Base-by-base conservation (phyloP, 2,113 vertebrate species). In the Cathartes aura region DNA sequence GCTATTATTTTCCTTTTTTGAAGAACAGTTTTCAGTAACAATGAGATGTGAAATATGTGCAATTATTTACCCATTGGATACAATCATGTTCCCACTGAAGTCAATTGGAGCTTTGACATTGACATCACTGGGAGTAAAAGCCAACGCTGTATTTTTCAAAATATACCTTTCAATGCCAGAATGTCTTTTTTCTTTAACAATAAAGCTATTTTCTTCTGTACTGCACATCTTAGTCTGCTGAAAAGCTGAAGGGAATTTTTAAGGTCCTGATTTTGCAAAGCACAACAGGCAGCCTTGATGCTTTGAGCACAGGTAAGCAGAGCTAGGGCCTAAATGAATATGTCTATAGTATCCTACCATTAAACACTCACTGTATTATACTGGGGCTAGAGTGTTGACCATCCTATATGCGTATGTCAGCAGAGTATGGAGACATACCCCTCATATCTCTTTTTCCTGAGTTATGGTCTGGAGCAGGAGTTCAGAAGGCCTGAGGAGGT, bases 11-110 rank as follows among this genome's bases (percentile, higher is more conserved):
- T 90, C 70, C 60, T 90, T 94, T 93, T 97, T 98, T 97, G 79
- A 96, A 94, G 86, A 98, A 94, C 70, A 89, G 91, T 97, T 98
- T 98, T 98, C 92, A 96, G 68, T 95, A 98, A 98, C 92, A 98
- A 97, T 92, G 96, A 84, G 90, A 93, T 94, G 89, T 94, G 96
- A 95, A 95, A 97, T 97, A 93, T 86, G 92, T 93, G 96, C 94
- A 97, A 97, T 97, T 97, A 97, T 96, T 89, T 93, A 58, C 59
- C 89, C 56, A 64, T 87, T 94, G 95, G 94, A 62, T 97, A 86
- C 76, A 94, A 72, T 91, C 83, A 32, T 81, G 42, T 91, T 97
- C 94, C 45, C 50, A 70, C 71, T 55, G 87, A 91, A 96, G 89
- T 97, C 87, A 96, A 40, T 80, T 93, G 93, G 74, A 95, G 81